Conservation (phyloP, 2,113 vertebrate genomes). For the Hippocampus abdominalis region DNA sequence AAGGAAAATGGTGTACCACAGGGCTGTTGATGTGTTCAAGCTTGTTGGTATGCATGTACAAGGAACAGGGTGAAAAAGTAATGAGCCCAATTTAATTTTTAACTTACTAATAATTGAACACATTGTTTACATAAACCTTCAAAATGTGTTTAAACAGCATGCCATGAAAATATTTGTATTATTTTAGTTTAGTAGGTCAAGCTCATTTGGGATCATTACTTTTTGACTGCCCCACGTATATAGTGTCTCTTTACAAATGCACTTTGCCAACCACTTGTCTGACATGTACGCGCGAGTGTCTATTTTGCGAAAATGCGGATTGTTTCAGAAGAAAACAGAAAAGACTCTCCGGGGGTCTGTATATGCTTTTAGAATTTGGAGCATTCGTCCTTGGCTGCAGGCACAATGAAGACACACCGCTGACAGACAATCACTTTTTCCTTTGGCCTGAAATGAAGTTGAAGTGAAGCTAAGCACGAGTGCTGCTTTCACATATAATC, state of each 20-base stretch:
- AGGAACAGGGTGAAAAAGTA: too few species aligned
- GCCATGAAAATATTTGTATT: too few species aligned
- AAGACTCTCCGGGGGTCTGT: background rate
- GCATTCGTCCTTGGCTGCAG: background rate
- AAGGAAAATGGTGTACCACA: background rate
- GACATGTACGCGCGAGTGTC: background rate
- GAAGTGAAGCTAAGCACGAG: conserved; percentile 34
- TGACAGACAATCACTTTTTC: conserved; percentile 31
- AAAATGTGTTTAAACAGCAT: too few species aligned
- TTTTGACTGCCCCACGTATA: background rate
- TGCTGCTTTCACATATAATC: conserved; percentile 66
- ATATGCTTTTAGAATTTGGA: background rate
- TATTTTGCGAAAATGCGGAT: background rate
- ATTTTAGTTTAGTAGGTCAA: too few species aligned
- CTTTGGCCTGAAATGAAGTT: conserved; percentile 42
- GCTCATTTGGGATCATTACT: too few species aligned
- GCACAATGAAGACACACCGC: conserved; percentile 8
- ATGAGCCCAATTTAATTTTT: too few species aligned
- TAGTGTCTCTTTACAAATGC: background rate
- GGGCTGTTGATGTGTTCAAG: background rate
- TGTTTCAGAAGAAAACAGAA: background rate
- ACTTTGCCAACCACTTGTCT: background rate
- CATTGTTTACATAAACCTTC: too few species aligned
- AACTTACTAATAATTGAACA: too few species aligned
- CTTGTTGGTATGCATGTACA: background rate